phyloP scores from a whole-genome alignment of 2,113 vertebrate genomes.

The Stictonetta naevosa region DNA sequence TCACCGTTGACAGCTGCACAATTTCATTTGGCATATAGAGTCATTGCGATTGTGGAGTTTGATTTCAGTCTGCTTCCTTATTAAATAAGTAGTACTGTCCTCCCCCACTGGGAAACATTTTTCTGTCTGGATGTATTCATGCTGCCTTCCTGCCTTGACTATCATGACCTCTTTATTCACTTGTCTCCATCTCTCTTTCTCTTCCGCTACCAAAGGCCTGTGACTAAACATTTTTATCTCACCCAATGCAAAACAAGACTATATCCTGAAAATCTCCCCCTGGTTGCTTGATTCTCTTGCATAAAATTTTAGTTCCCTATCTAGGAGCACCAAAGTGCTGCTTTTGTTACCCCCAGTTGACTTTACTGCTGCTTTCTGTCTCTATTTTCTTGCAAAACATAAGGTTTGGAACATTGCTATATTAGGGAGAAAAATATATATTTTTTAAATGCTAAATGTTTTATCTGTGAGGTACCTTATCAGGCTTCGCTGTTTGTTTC shows the following conservation, averaged over 20 bases:
- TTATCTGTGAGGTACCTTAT: not conserved
- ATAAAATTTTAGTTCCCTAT: not conserved
- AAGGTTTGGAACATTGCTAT: not conserved
- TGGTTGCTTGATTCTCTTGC: not conserved
- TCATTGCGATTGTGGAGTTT: conserved; percentile 4
- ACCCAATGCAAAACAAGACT: not conserved
- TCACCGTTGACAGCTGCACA: not conserved
- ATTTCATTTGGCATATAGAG: not conserved
- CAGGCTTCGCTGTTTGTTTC: not conserved
- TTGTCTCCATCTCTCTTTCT: not conserved
- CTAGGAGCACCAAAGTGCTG: not conserved
- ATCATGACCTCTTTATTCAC: not conserved
- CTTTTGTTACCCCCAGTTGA: not conserved
- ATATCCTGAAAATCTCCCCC: not conserved
- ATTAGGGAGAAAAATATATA: not conserved
- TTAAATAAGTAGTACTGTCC: conserved; percentile 5
- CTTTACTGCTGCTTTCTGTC: not conserved
- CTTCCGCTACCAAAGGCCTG: not conserved
- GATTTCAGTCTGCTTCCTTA: conserved; percentile 46
- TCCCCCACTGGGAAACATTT: not conserved
- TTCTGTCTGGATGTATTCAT: not conserved
- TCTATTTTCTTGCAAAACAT: not conserved
- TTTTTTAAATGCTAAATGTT: not conserved
- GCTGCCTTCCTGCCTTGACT: not conserved
- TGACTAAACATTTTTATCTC: not conserved